Evolutionary conservation across 2,797 vertebrate species (phyloP).

Genomic region (Clarias laeviceps): DNA sequence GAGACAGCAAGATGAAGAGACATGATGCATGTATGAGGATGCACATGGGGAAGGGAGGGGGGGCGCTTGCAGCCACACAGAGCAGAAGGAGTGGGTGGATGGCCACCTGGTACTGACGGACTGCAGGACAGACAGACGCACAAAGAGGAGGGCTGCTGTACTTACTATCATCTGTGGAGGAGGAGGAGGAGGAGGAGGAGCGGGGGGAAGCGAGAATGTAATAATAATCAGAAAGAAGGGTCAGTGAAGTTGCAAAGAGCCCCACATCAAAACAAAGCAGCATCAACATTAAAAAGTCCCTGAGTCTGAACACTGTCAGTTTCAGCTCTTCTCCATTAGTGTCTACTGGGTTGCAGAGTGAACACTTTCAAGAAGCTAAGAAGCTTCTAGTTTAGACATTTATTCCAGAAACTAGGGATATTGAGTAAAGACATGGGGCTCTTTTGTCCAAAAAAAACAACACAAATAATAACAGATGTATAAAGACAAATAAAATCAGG

Average conservation of each 20-base stretch:
- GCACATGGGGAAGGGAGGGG: slow-evolving; percentile 39
- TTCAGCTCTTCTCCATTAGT: slow-evolving; percentile 48
- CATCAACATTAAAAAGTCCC: slow-evolving; percentile 51
- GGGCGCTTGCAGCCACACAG: slow-evolving; percentile 80
- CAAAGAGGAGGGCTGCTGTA: slow-evolving; percentile 90
- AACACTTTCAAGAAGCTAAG: slow-evolving; percentile 31
- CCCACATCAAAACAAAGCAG: slow-evolving; percentile 76
- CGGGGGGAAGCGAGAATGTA: slow-evolving; percentile 82
- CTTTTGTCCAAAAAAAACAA: slow-evolving; percentile 75
- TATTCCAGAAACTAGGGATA: slow-evolving; percentile 12
- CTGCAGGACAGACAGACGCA: slow-evolving; percentile 88
- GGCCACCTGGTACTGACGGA: slow-evolving; percentile 77
- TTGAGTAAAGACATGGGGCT: slow-evolving; percentile 77
- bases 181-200: slow-evolving; percentile 77
- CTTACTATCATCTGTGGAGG: slow-evolving; percentile 99
- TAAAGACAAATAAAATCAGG: slow-evolving; percentile 61
- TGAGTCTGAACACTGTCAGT: slow-evolving; percentile 41
- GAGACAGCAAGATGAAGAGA: slow-evolving; percentile 46
- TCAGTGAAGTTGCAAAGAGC: slow-evolving; percentile 83
- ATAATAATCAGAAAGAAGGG: slow-evolving; percentile 91
- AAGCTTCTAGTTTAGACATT: slow-evolving; percentile 27
- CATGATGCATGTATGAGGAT: slow-evolving; percentile 40
- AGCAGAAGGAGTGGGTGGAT: slow-evolving; percentile 76
- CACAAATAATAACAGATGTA: slow-evolving; percentile 62
- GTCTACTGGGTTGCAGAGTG: slow-evolving; percentile 15